Evolutionary conservation across 1,140 invertebrate species (phyloP), one percentile per base, ranked within the genome.

Genomic region (Acyrthosiphon pisum): DNA sequence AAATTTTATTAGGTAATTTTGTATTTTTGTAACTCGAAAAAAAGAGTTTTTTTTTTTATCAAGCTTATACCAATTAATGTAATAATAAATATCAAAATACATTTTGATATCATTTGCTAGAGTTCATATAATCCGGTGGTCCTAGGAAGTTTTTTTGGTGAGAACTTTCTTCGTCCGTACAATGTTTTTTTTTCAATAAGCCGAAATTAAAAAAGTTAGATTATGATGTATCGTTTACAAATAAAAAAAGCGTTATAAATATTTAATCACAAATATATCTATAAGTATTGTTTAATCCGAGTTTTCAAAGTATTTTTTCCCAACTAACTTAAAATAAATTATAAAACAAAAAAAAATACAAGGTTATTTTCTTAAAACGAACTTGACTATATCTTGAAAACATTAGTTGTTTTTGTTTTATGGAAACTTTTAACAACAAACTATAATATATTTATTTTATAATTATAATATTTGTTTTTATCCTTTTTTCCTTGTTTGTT

Each of bases 141-240:
- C 35, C 8, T 35, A 37, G 35, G 50, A 56, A 89, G 35, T 90
- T 90, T 50, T 50, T 50, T 87, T 50, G 22, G 6, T 60, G 6
- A 18, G 37, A 90, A 56, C 50, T 90, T 90, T 60, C 14, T 68
- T 90, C n/a, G 44, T 90, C 60, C 53, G 35, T 26, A 30, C 9
- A 7, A 60, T 44, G 23, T 90, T 60, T 90, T 90, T 60, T 90
- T 44, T 60, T 41, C 89, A 44, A 90, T 90, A 90, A 18, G 37
- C 37, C 6, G 44, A 60, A 90, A 90, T 90, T 90, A 90, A 90
- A 90, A 90, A 90, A 90, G 89, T 90, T 90, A 90, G 50, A 90
- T 90, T 90, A 60, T 90, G 53, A 90, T 90, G 23, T 41, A 60
- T 90, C 53, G 89, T 90, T 60, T 60, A 60, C 53, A 44, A 53